Base-by-base conservation (phyloP, 2,888 invertebrate genomes). In the Ectemnius cavifrons region DNA sequence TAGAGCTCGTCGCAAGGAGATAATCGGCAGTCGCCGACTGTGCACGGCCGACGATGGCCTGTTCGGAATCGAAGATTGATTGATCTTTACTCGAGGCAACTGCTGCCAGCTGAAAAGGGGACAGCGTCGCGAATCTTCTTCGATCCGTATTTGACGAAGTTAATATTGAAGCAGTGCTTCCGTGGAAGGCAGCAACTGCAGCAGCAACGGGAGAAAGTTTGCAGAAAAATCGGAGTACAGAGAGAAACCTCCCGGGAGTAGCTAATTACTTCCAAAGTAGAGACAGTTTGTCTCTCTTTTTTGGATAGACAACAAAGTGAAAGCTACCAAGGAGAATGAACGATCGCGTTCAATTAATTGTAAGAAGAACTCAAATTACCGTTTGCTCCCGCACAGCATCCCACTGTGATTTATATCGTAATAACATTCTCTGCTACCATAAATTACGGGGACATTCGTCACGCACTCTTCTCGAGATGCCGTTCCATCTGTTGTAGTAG, bases 351-450 rank as follows among this genome's bases (percentile, higher is more conserved):
- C 16, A 52, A 52, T 52, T 52, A 77, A 67, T 67, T 75, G 75
- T 64, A 37, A 63, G 37, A 37, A 37, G 37, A 37, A 6, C 37
- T 37, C 8, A 2, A 52, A 59, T 62, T 61, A 66, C 63, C 11
- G 23, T 49, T 47, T 23, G 58, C 68, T 66, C 57, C 46, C 66
- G 46, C 16, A 65, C 62, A 71, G 62, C 58, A 63, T 71, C 70
- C 68, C 58, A 76, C 67, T 57, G 73, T 81, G 80, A 81, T 81
- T 81, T 81, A 81, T 81, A 73, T 28, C 18, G 23, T 64, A 75
- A 80, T 69, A 72, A 63, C 59, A 74, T 58, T 59, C 20, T 73
- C 56, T 67, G 70, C 69, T 59, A 79, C 70, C 78, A 77, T 73
- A 73, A 76, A 80, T 77, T 71, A 68, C 67, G 62, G 62, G 58